These are phyloP conservation scores for Microplitis manilae DNA, from an alignment of 2,888 invertebrate species.

Conservation along the genomic window DNA sequence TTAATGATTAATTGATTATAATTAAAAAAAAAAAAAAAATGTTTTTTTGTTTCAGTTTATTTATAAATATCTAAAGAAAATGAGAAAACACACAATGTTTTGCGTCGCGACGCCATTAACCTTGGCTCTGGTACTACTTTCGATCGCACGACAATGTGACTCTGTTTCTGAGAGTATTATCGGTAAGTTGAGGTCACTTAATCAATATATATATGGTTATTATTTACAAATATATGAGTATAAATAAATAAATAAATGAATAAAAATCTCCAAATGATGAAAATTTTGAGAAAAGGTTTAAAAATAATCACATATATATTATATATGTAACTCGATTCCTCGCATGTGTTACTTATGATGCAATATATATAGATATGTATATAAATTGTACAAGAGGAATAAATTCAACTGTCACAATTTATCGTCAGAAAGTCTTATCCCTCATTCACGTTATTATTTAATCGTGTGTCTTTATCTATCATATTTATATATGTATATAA, in stretches of 20 bases:
- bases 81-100: conserved; percentile 36
- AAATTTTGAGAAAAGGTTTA: too few relatives aligned
- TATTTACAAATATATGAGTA: neutral
- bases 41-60: conserved; percentile 29
- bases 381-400: conserved; percentile 18
- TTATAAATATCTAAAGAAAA: conserved; percentile 18
- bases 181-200: conserved; percentile 55
- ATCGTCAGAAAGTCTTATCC: conserved; percentile 27
- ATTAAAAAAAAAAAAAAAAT: neutral
- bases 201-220: neutral
- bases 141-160: conserved; percentile 54
- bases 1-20: neutral
- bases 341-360: conserved; percentile 18
- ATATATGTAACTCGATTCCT: conserved; percentile 12
- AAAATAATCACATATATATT: neutral
- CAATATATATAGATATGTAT: conserved; percentile 14
- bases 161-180: conserved; percentile 65
- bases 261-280: neutral
- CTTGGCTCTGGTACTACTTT: conserved; percentile 58
- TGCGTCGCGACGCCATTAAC: conserved; percentile 52
- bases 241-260: neutral
- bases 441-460: conserved; percentile 17
- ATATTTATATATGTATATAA: neutral
- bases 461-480: conserved; percentile 15
- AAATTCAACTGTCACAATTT: conserved; percentile 29